Conservation (phyloP, 2,888 invertebrate genomes). For the Caenorhabditis angaria region DNA sequence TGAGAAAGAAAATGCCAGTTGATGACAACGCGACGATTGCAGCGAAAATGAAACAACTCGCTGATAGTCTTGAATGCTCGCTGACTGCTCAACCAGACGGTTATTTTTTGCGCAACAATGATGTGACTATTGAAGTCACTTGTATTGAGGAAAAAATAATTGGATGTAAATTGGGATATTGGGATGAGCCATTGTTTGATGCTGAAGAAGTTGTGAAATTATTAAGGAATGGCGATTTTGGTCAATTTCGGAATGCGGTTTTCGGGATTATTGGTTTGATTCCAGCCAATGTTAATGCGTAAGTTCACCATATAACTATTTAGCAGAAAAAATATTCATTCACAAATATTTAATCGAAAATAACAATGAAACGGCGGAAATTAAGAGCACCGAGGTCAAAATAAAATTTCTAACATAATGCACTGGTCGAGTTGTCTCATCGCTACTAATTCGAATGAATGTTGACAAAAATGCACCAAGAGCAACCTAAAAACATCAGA, state of each 20-base stretch:
- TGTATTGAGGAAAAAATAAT: constrained; percentile 18
- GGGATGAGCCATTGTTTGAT: constrained; percentile 36
- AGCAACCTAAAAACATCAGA: constrained; percentile 14
- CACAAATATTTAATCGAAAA: constrained; percentile 5
- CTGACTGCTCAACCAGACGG: background rate
- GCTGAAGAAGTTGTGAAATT: constrained; percentile 23
- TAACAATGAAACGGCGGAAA: constrained; percentile 16
- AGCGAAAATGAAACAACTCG: constrained; percentile 27
- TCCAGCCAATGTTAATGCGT: constrained; percentile 31
- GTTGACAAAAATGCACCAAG: constrained; percentile 26
- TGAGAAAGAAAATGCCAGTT: constrained; percentile 40
- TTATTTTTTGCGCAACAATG: constrained; percentile 6
- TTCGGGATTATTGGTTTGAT: constrained; percentile 20
- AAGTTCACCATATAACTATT: constrained; percentile 13
- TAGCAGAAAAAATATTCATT: background rate
- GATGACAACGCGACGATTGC: constrained; percentile 15
- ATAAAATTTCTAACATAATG: constrained; percentile 25
- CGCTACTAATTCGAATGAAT: constrained; percentile 26
- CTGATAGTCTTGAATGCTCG: constrained; percentile 29
- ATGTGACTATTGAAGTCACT: constrained; percentile 32
- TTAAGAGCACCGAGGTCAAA: constrained; percentile 1
- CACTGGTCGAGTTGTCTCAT: constrained; percentile 21
- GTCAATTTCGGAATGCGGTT: constrained; percentile 24
- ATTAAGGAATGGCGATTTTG: constrained; percentile 26
- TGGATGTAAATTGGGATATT: constrained; percentile 43